Evolutionary conservation across 1,140 invertebrate species (phyloP), one percentile per base, ranked within the genome.

Genomic region (Drosophila bipectinata): DNA sequence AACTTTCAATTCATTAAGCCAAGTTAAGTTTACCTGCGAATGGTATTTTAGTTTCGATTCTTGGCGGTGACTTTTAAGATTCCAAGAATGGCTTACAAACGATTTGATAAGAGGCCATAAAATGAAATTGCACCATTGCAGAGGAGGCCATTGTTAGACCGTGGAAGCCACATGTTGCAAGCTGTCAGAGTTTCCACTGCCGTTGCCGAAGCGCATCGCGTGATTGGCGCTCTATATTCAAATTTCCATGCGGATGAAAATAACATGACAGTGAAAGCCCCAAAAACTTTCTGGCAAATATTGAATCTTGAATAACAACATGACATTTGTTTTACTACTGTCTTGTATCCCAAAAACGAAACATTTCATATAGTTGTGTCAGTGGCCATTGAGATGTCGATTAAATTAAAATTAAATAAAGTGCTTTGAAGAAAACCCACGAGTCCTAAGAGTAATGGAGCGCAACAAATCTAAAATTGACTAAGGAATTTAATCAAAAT

Each of bases 211-310:
- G 71, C 51, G 69, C 71, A 73, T 73, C 71, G 71, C 71, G 71
- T 73, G 71, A 73, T 73, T 61, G 72, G 57, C 18, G 47, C 34
- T 45, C 47, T 15, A 32, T 51, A 64, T 52, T 52, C 32, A 48
- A 32, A 56, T 67, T 68, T 68, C 30, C 51, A 56, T 71, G 67
- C 51, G 63, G 60, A 62, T 10, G 53, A 73, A 62, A 51, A 47
- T 61, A 72, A 73, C 71, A 73, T 72, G 71, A 73, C 71, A 73
- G 52, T 62, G 58, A 61, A 62, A 72, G 68, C 68, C 71, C 57
- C 57, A 72, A 72, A 72, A 47, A 47, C 8, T 69, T 72, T 73
- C 41, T 4, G 67, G 68, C 68, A 48, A 72, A 73, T 67, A 67
- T 67, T 67, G 63, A 64, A 64, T 53, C 28, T 10, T 28, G 63